Conservation (phyloP, 2,888 invertebrate species). For the Seira ritae region DNA sequence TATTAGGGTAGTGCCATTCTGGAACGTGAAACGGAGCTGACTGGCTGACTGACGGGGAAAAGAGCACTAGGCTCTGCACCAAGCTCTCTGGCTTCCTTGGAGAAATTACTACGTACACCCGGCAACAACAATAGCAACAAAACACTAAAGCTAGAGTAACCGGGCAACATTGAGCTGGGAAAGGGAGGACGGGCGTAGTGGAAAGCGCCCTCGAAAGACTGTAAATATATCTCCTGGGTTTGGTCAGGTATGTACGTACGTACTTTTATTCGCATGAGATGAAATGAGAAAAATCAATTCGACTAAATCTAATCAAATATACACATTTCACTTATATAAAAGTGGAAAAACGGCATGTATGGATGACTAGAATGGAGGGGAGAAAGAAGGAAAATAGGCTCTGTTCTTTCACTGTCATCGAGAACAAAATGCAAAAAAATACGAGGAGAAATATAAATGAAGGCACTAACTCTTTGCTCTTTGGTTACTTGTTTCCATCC, state of each 20-base stretch:
- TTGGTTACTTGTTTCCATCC: constrained; percentile 20
- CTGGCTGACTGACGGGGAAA: constrained; percentile 19
- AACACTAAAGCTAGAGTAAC: neutral
- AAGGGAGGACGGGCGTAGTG: constrained; percentile 7
- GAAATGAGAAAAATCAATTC: constrained; percentile 51
- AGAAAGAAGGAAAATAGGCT: neutral
- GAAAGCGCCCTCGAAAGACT: constrained; percentile 26
- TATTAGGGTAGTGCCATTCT: constrained; percentile 42
- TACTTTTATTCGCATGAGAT: constrained; percentile 33
- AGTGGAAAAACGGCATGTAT: neutral
- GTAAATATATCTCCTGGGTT: constrained; percentile 36
- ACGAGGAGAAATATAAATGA: neutral
- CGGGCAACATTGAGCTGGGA: constrained; percentile 32
- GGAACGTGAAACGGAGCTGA: constrained; percentile 18
- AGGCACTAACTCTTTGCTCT: neutral
- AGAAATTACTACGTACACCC: constrained; percentile 4
- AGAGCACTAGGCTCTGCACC: neutral
- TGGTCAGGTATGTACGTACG: constrained; percentile 45
- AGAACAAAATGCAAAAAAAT: neutral
- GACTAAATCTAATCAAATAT: constrained; percentile 44
- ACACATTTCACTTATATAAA: constrained; percentile 17
- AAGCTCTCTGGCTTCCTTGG: constrained; percentile 5
- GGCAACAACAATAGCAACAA: constrained; percentile 28
- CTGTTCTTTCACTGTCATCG: neutral
- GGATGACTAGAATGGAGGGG: constrained; percentile 6